Base-by-base conservation (phyloP, 2,797 vertebrate species). In the Danionella dracula region DNA sequence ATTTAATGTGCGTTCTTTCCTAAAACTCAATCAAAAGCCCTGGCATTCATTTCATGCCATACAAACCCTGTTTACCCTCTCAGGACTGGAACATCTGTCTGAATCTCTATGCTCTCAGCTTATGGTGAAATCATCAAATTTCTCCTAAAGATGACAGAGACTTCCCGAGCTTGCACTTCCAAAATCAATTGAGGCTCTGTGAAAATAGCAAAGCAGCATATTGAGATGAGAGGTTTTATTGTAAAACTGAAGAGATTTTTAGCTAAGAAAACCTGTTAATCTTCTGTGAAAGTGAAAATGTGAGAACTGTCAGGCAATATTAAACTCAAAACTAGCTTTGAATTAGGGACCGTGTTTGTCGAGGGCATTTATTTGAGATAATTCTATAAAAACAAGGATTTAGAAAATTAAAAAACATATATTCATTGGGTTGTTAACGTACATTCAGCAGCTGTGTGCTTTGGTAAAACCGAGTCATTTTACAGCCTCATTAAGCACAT, bases 51-150 rank as follows among this genome's bases (percentile, higher is more conserved):
- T 70, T 74, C 61, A 61, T 49, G 50, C 9, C n/a, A 1, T 56
- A 56, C 67, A 58, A 60, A 56, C 17, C 12, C 44, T 62, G 66
- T 74, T 74, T 74, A 69, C 46, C 65, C 68, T 71, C 61, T 44
- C 4, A 64, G 48, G 50, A 58, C 21, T 21, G 20, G 35, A 32
- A 59, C 68, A 70, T 63, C 66, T 74, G 72, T 42, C 55, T 11
- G n/a, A 17, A 20, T 66, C 35, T 44, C 17, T 12, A 13, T 19
- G 37, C 51, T 3, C 32, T 9, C 32, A 57, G 49, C 32, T 42
- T 4, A 51, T 45, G 57, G 56, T 31, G 71, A 57, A 71, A 55
- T 53, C 55, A 57, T 57, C 40, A 31, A n/a, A 50, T 62, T 45
- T 27, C 70, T 76, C 19, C 10, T 55, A 23, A 42, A 50, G 73